Conservation (phyloP, 2,113 vertebrate species). For the Caranx melampygus region DNA sequence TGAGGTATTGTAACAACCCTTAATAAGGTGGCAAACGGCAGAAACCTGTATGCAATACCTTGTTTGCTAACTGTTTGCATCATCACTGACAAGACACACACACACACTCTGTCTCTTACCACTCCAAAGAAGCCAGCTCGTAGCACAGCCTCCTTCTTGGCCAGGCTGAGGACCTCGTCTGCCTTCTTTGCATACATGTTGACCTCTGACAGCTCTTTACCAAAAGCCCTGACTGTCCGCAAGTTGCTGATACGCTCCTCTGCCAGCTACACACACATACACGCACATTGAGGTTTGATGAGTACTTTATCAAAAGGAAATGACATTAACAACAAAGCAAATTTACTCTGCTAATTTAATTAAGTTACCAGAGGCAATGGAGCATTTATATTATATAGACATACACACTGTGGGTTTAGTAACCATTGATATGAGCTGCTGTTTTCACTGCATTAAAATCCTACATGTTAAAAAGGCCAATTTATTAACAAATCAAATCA, state of each 20-base stretch:
- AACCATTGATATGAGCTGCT: background rate
- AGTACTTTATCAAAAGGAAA: background rate
- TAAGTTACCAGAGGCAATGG: background rate
- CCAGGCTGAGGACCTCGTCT: slow-evolving; percentile 87
- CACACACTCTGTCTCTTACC: slow-evolving; percentile 85
- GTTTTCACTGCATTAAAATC: background rate
- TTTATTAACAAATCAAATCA: background rate
- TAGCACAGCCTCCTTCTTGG: slow-evolving; percentile 88
- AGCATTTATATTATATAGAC: background rate
- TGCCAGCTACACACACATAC: slow-evolving; percentile 86
- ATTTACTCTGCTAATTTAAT: slow-evolving; percentile 35
- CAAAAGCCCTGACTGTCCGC: slow-evolving; percentile 95
- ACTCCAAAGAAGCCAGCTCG: slow-evolving; percentile 93
- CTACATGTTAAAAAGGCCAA: background rate
- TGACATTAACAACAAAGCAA: slow-evolving; percentile 16
- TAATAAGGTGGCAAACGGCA: slow-evolving; percentile 14
- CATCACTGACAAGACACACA: slow-evolving; percentile 5
- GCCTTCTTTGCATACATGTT: slow-evolving; percentile 85
- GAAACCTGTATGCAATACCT: slow-evolving; percentile 52
- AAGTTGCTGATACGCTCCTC: slow-evolving; percentile 97
- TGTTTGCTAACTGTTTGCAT: slow-evolving; percentile 39
- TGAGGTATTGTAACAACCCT: slow-evolving; percentile 16
- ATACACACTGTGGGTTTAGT: background rate
- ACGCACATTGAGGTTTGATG: slow-evolving; percentile 8
- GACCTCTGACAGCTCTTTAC: slow-evolving; percentile 92